phyloP scores from a whole-genome alignment of 2,113 vertebrate genomes.

The Erinaceus europaeus region DNA sequence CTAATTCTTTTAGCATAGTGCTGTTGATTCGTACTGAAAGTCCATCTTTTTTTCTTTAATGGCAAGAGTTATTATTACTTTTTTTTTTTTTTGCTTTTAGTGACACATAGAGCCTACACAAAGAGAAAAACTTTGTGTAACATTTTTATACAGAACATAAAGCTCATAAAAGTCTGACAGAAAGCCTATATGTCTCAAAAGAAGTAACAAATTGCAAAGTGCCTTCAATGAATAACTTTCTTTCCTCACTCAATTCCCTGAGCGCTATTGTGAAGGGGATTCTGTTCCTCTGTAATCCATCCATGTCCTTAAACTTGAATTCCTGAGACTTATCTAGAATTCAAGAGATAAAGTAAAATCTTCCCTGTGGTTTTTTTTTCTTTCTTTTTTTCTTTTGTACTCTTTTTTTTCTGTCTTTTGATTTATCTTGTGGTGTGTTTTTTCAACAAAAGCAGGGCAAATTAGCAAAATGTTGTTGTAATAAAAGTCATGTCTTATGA shows the following conservation, averaged over 20 bases:
- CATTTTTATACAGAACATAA: constrained; percentile 31
- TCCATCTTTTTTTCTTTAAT: constrained; percentile 3
- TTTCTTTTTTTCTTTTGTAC: constrained; percentile 13
- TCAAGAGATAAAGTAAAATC: constrained; percentile 66
- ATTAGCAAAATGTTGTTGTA: neutral
- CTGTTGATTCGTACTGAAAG: neutral
- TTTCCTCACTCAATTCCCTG: constrained; percentile 20
- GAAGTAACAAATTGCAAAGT: constrained; percentile 53
- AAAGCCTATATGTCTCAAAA: constrained; percentile 50
- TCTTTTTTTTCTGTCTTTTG: constrained; percentile 49
- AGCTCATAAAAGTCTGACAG: constrained; percentile 45
- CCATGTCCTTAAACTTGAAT: constrained; percentile 51
- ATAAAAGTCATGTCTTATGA: neutral
- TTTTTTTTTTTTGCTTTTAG: neutral
- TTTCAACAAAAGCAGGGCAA: constrained; percentile 32
- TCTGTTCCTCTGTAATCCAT: constrained; percentile 53
- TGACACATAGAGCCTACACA: neutral
- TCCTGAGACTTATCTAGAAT: constrained; percentile 64
- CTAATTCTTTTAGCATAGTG: neutral
- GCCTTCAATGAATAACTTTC: constrained; percentile 32
- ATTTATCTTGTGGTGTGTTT: constrained; percentile 49
- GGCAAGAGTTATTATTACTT: neutral
- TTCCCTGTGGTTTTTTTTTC: constrained; percentile 13
- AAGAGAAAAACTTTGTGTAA: constrained; percentile 4
- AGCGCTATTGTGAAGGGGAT: neutral